Percentiles rank a stretch among this genome's conserved stretches.
Evolutionary conservation across 2,113 vertebrate species (phyloP).

Genomic region (Lasiurus cinereus): DNA sequence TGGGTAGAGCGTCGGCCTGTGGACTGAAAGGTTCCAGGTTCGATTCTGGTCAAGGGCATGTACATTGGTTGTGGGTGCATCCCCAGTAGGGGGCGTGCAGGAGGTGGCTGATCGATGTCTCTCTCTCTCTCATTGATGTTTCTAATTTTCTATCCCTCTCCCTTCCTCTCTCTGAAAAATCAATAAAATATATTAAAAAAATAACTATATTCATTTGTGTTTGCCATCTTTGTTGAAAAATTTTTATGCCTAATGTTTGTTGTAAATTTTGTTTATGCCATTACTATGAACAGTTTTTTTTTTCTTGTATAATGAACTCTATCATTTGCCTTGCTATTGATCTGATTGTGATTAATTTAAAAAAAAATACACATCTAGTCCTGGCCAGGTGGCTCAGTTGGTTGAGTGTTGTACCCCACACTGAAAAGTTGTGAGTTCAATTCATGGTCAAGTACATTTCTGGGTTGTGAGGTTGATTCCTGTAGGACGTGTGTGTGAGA

Average conservation of each 20-base stretch:
- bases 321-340: neutral
- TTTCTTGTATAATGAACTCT: neutral
- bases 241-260: neutral
- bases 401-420: neutral
- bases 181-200: neutral
- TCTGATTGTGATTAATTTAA: neutral
- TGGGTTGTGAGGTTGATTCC: neutral
- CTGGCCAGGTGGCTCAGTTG: neutral
- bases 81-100: no score
- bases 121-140: no score
- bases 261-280: slow-evolving; percentile 3
- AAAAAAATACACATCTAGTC: neutral
- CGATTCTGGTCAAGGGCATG: no score
- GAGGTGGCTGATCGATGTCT: no score
- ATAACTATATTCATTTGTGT: neutral
- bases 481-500: neutral
- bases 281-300: neutral
- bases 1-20: no score
- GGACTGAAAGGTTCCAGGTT: no score
- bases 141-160: no score
- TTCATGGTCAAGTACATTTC: neutral
- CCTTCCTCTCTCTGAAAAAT: no score
- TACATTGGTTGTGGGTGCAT: no score
- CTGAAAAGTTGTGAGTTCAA: neutral
- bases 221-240: neutral